phyloP scores from a whole-genome alignment of 2,888 invertebrate genomes.

The Tetragonisca angustula region DNA sequence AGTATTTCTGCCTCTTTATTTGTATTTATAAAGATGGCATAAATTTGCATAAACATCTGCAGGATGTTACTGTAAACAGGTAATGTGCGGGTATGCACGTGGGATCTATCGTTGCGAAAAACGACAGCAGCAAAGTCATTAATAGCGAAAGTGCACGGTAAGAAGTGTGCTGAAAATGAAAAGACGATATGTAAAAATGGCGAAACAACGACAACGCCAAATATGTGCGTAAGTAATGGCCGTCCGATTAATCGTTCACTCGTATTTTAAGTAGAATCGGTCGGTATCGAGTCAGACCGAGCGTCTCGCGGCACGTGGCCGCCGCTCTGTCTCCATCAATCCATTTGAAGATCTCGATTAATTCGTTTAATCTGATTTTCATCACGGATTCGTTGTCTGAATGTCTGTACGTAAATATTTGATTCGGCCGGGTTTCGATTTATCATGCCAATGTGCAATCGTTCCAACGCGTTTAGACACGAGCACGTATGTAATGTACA shows the following conservation, averaged over 20 bases:
- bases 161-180: too few species aligned
- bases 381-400: not conserved
- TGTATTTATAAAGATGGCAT: too few species aligned
- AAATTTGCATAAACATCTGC: too few species aligned
- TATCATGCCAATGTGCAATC: not conserved
- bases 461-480: not conserved
- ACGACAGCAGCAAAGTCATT: too few species aligned
- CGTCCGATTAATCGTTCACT: too few species aligned
- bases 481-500: not conserved
- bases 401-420: slow-evolving; percentile 40
- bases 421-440: slow-evolving; percentile 1
- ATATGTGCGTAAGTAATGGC: not conserved
- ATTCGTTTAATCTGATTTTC: not conserved
- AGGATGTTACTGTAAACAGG: too few species aligned
- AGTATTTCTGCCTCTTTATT: too few species aligned
- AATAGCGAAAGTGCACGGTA: too few species aligned
- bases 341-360: not conserved
- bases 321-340: too few species aligned
- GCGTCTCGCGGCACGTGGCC: slow-evolving; percentile 32
- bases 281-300: not conserved
- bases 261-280: slow-evolving; percentile 19
- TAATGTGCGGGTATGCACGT: too few species aligned
- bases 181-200: not conserved
- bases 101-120: too few species aligned
- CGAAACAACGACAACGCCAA: not conserved